Conservation (phyloP, 2,113 vertebrate species). For the Myotis lucifugus region DNA sequence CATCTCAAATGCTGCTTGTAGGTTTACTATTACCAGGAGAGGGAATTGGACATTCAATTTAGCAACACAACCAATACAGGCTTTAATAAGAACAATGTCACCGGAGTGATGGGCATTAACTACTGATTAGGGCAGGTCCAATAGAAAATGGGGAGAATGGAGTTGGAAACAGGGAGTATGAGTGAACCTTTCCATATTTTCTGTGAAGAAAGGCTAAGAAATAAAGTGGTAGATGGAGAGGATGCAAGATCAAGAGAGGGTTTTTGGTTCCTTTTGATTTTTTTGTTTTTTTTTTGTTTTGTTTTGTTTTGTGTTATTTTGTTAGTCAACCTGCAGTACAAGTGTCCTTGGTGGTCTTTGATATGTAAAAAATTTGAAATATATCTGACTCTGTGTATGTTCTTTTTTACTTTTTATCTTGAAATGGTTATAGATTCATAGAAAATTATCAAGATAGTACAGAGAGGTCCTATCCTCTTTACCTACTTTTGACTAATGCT, state of each 20-base stretch:
- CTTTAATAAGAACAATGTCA: neutral
- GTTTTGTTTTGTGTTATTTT: neutral
- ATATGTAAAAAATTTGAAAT: neutral
- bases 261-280: neutral
- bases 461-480: neutral
- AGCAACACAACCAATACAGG: neutral
- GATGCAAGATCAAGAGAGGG: neutral
- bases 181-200: neutral
- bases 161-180: neutral
- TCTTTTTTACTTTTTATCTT: neutral
- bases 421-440: neutral
- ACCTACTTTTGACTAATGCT: neutral
- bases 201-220: neutral
- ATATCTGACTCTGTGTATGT: neutral
- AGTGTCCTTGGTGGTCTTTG: neutral
- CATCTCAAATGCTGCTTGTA: neutral
- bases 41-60: neutral
- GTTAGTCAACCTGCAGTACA: neutral
- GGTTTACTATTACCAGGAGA: neutral
- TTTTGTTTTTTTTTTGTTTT: neutral
- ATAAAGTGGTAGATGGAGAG: neutral
- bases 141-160: neutral
- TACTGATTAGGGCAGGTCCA: neutral
- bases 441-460: neutral
- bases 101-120: neutral